Evolutionary conservation across 2,113 vertebrate species (phyloP).

Genomic region (Clarias macrocephalus): DNA sequence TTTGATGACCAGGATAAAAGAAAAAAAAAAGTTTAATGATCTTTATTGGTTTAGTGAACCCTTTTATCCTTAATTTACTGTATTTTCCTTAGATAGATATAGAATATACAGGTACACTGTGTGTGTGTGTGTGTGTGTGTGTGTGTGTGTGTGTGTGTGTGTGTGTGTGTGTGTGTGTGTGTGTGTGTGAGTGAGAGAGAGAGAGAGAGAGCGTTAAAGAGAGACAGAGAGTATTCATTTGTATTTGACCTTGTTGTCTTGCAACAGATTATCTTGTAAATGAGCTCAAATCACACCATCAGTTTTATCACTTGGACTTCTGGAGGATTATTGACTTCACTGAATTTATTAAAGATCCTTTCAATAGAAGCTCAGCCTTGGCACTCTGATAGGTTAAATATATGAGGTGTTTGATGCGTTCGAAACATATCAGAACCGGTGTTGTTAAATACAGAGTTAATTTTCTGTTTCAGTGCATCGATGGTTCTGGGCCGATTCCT

Average conservation of each 20-base stretch:
- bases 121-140: not conserved
- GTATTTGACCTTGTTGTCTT: constrained; percentile 5
- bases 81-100: not conserved
- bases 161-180: not conserved
- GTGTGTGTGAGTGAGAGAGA: too few species aligned
- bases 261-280: constrained; percentile 13
- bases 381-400: not conserved
- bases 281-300: constrained; percentile 34
- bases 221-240: not conserved
- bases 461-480: too few species aligned
- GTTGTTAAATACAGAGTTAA: too few species aligned
- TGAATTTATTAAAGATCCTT: constrained; percentile 35
- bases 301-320: constrained; percentile 28
- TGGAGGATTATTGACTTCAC: constrained; percentile 32
- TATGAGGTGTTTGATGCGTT: not conserved
- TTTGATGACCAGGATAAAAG: too few species aligned
- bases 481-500: too few species aligned
- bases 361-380: not conserved
- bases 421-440: too few species aligned
- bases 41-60: too few species aligned
- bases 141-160: too few species aligned
- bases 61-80: not conserved
- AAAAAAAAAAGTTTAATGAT: too few species aligned
- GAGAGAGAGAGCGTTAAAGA: too few species aligned
- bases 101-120: too few species aligned